phyloP scores from a whole-genome alignment of 2,113 vertebrate genomes.

The Agelaius phoeniceus region DNA sequence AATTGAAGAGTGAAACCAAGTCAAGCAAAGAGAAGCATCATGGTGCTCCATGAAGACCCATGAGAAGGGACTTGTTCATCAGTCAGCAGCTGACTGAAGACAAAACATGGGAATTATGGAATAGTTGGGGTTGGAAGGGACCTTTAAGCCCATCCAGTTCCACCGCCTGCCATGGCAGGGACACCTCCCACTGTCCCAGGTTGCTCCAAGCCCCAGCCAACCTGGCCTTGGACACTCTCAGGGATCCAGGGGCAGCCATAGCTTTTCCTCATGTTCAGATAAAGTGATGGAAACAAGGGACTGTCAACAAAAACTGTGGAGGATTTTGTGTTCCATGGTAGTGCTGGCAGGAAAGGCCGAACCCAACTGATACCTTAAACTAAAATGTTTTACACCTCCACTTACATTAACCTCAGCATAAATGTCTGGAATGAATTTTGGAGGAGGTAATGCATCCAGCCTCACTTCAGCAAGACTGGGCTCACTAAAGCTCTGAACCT shows the following conservation, averaged over 20 bases:
- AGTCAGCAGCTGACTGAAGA: neutral
- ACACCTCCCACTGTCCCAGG: neutral
- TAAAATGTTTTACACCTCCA: neutral
- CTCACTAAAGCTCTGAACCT: neutral
- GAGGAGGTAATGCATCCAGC: neutral
- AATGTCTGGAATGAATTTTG: neutral
- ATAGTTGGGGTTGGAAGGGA: neutral
- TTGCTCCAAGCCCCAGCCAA: fast-evolving
- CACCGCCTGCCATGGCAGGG: neutral
- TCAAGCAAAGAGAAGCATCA: fast-evolving
- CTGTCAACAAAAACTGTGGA: neutral
- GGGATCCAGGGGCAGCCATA: neutral
- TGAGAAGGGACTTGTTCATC: neutral
- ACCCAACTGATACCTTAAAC: fast-evolving
- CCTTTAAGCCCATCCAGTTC: neutral
- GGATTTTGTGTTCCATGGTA: neutral
- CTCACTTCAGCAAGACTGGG: neutral
- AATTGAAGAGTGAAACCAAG: neutral
- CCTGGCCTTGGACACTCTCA: fast-evolving
- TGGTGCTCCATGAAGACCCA: neutral
- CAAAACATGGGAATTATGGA: neutral
- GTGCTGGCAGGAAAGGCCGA: neutral
- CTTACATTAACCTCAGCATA: neutral
- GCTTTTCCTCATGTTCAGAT: neutral
- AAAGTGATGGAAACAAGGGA: neutral